These are phyloP conservation scores for Temnothorax nylanderi DNA, from an alignment of 1,140 invertebrate genomes.

Conservation along the genomic window DNA sequence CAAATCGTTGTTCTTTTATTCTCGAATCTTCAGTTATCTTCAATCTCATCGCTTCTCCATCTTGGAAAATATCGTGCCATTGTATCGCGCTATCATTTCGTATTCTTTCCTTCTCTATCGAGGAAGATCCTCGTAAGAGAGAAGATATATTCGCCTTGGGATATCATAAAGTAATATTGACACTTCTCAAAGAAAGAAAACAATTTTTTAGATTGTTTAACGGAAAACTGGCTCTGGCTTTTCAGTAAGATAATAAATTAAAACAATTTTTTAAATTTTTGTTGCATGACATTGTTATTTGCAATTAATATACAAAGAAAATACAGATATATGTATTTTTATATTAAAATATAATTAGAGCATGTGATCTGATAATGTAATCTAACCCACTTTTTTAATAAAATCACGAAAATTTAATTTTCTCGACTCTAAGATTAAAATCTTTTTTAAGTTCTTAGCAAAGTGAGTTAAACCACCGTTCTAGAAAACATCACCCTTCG, in stretches of 20 bases:
- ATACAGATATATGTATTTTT: neutral
- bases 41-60: slow-evolving; percentile 16
- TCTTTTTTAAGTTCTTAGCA: neutral
- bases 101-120: slow-evolving; percentile 10
- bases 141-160: slow-evolving; percentile 30
- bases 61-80: slow-evolving; percentile 14
- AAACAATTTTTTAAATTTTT: neutral
- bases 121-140: neutral
- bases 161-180: slow-evolving; percentile 46
- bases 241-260: slow-evolving; percentile 1
- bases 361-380: neutral
- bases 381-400: neutral
- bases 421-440: neutral
- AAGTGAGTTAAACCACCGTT: neutral
- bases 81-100: slow-evolving; percentile 12
- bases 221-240: neutral
- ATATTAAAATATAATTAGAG: neutral
- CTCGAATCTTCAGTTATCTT: neutral
- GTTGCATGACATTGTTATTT: neutral
- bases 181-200: neutral
- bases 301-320: neutral
- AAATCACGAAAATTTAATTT: neutral
- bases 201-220: slow-evolving; percentile 8
- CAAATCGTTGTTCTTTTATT: neutral
- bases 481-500: neutral